phyloP scores from a whole-genome alignment of 2,888 invertebrate genomes.

The Thymelicus sylvestris region DNA sequence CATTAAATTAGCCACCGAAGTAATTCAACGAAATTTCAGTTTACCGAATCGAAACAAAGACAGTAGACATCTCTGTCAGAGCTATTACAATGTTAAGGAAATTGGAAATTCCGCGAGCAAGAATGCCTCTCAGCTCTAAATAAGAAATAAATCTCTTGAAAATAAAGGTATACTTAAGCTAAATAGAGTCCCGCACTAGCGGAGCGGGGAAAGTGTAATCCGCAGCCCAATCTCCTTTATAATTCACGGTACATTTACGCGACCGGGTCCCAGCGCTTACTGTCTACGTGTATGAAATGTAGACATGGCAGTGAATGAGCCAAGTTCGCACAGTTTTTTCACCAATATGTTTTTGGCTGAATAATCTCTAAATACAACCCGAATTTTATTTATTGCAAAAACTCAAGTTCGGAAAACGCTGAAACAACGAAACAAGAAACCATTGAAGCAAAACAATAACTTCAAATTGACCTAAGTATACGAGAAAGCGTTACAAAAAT shows the following conservation, averaged over 20 bases:
- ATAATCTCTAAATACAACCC: slow-evolving; percentile 2
- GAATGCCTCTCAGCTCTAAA: background rate
- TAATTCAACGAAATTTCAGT: background rate
- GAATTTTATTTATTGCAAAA: slow-evolving; percentile 28
- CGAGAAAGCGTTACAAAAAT: slow-evolving; percentile 7
- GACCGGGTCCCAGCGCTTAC: slow-evolving; percentile 52
- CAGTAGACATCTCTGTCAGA: background rate
- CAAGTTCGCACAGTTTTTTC: background rate
- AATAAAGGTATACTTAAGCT: slow-evolving; percentile 42
- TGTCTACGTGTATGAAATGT: slow-evolving; percentile 39
- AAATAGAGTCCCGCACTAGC: slow-evolving; percentile 43
- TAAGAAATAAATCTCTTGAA: slow-evolving; percentile 49
- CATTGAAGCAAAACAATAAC: slow-evolving; percentile 36
- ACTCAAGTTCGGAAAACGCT: slow-evolving; percentile 1
- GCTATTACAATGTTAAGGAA: slow-evolving; percentile 8
- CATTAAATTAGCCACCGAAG: background rate
- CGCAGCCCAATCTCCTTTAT: slow-evolving; percentile 60
- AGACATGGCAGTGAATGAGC: background rate
- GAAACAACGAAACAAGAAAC: slow-evolving; percentile 30
- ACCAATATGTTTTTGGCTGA: slow-evolving; percentile 3
- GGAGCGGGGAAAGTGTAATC: slow-evolving; percentile 47
- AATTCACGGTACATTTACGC: slow-evolving; percentile 69
- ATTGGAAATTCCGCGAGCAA: background rate
- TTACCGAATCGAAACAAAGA: background rate
- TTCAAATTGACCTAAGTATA: slow-evolving; percentile 19